Evolutionary conservation across 2,113 vertebrate genomes (phyloP).

Genomic region (Tetraodon nigroviridis): DNA sequence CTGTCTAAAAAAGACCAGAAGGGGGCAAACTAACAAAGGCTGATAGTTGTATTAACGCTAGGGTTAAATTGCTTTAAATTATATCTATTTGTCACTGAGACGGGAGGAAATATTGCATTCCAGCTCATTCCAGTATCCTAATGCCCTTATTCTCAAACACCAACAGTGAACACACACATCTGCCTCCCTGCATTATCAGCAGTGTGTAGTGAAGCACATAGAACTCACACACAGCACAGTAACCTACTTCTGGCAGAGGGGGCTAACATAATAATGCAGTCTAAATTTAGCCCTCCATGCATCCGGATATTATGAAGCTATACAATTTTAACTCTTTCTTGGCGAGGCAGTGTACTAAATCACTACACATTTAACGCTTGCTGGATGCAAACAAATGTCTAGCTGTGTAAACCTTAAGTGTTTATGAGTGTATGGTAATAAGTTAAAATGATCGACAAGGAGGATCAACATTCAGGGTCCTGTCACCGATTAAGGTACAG

Average conservation of each 20-base stretch:
- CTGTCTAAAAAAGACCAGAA: constrained; percentile 47
- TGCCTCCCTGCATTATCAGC: constrained; percentile 59
- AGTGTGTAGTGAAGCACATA: constrained; percentile 38
- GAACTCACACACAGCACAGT: constrained; percentile 52
- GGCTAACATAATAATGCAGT: constrained; percentile 61
- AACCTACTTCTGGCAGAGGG: constrained; percentile 66
- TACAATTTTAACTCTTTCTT: constrained; percentile 24
- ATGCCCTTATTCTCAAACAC: constrained; percentile 9
- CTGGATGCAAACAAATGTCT: background rate
- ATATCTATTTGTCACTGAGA: constrained; percentile 25
- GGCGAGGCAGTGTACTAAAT: constrained; percentile 12
- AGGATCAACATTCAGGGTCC: constrained; percentile 46
- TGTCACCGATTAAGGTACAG: constrained; percentile 49
- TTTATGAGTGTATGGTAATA: constrained; percentile 22
- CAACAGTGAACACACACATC: constrained; percentile 44
- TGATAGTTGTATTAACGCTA: background rate
- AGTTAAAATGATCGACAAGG: constrained; percentile 20
- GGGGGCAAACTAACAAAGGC: constrained; percentile 52
- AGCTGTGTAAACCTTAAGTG: constrained; percentile 6
- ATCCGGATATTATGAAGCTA: constrained; percentile 33
- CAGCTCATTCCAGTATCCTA: constrained; percentile 47
- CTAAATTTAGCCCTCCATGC: constrained; percentile 64
- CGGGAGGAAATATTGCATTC: constrained; percentile 42
- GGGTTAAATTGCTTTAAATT: constrained; percentile 11
- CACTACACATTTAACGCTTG: background rate